These are phyloP conservation scores for Phasianus colchicus DNA, from an alignment of 2,113 vertebrate genomes.

Conservation along the genomic window DNA sequence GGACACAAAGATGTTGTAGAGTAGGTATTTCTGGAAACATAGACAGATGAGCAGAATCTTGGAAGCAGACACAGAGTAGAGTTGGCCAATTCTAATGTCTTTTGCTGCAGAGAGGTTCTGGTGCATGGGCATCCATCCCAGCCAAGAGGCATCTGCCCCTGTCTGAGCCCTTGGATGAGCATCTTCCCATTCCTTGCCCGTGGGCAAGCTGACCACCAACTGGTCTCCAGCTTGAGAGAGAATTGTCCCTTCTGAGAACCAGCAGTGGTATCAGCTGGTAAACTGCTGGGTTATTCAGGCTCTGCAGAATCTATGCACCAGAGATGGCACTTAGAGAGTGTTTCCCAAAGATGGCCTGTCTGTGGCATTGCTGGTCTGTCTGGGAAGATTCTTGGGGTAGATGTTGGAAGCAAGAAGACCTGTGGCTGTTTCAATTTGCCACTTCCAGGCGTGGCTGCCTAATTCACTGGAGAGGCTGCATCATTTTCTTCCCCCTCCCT, in stretches of 20 bases:
- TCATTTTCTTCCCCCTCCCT: background rate
- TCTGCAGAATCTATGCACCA: background rate
- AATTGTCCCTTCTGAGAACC: background rate
- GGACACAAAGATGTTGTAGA: background rate
- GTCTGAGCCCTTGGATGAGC: background rate
- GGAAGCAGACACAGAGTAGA: background rate
- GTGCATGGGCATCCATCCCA: background rate
- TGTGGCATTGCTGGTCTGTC: background rate
- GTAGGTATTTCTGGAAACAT: background rate
- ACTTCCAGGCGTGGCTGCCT: constrained; percentile 44
- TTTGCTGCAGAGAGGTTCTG: background rate
- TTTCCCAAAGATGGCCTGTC: background rate
- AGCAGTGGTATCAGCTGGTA: background rate
- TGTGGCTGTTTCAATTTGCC: background rate
- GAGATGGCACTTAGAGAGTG: accelerated
- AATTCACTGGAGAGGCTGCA: constrained; percentile 35
- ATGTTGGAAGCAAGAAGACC: background rate
- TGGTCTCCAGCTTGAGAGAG: background rate
- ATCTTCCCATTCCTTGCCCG: background rate
- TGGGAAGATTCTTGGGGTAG: background rate
- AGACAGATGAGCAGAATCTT: background rate
- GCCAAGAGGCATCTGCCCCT: background rate
- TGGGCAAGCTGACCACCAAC: background rate
- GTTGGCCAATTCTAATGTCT: background rate
- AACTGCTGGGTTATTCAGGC: background rate